A percentile compares a stretch with the other conserved stretches of the same genome.
These are phyloP conservation scores for Zaprionus obscuricornis DNA, from an alignment of 2,888 invertebrate species.

Conservation along the genomic window DNA sequence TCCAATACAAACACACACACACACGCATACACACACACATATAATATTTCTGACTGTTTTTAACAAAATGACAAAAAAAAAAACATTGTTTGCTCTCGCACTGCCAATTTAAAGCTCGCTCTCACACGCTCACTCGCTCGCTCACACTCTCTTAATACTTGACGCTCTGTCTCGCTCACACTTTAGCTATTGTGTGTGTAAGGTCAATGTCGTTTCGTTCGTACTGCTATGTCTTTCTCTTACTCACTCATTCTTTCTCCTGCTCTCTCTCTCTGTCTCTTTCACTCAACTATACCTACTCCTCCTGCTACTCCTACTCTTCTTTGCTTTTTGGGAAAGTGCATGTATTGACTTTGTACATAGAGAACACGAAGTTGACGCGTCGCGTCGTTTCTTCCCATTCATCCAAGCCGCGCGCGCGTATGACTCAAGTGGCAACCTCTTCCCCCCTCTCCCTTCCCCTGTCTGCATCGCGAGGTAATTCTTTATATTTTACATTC, in stretches of 20 bases:
- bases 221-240: conserved; percentile 22
- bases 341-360: conserved; percentile 65
- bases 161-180: conserved; percentile 29
- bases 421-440: conserved; percentile 66
- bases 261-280: too few species aligned
- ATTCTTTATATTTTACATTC: conserved; percentile 22
- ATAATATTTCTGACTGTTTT: conserved; percentile 44
- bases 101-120: conserved; percentile 29
- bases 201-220: conserved; percentile 81
- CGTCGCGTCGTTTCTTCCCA: conserved; percentile 51
- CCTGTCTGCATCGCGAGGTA: conserved; percentile 36
- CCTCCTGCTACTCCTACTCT: conserved; percentile 1
- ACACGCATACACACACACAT: conserved; percentile 29
- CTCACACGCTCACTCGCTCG: conserved; percentile 35
- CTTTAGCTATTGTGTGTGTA: conserved; percentile 55
- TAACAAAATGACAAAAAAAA: conserved; percentile 53
- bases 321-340: conserved; percentile 29
- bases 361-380: conserved; percentile 32
- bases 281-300: too few species aligned
- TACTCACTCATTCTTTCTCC: conserved; percentile 14
- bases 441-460: conserved; percentile 6
- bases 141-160: conserved; percentile 26
- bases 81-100: conserved; percentile 42
- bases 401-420: conserved; percentile 65
- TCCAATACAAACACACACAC: conserved; percentile 42